Base-by-base conservation (phyloP, 2,797 vertebrate genomes). In the Leptoclinus maculatus region DNA sequence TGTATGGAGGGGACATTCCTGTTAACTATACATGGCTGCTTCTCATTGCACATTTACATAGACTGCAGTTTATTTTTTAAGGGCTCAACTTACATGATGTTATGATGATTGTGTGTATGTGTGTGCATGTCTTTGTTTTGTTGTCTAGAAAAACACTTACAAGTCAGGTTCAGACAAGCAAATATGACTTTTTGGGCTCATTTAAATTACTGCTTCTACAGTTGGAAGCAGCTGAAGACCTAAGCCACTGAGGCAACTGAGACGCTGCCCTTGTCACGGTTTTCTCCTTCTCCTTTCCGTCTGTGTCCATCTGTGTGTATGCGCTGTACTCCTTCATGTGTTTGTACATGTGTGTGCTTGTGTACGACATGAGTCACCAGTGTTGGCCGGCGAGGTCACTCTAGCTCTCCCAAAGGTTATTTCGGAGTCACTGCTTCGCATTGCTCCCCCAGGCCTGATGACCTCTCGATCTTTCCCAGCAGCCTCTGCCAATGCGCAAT, bases 131-230 rank as follows among this genome's bases (percentile, higher is more conserved):
- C 27, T 34, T 43, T 63, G 59, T 64, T 59, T 71, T 78, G 51
- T 70, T 78, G 69, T 47, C 47, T 14, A 25, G 67, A 49, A 67
- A 49, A 76, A 74, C 10, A 9, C 7, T 5, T 29, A 63, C 3
- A 32, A 76, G 63, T 83, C 67, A 47, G 60, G 75, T 72, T 82
- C 79, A 75, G 68, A 63, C 82, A 86, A 88, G 78, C 71, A 87
- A 89, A 85, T 76, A 36, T 87, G 83, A 91, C 91, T 91, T 92
- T 92, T 90, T 76, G 76, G 84, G 65, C 75, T 90, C 68, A 81
- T 93, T 91, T 86, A 84, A 88, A 87, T 88, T 81, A 71, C 79
- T 78, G 77, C 83, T 80, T 39, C 73, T 82, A 43, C 21, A 19
- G 79, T 83, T 82, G 41, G 78, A 80, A 80, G 87, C 83, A 71